These are phyloP conservation scores for Agraylea sexmaculata DNA, from an alignment of 1,140 invertebrate species.

Conservation along the genomic window DNA sequence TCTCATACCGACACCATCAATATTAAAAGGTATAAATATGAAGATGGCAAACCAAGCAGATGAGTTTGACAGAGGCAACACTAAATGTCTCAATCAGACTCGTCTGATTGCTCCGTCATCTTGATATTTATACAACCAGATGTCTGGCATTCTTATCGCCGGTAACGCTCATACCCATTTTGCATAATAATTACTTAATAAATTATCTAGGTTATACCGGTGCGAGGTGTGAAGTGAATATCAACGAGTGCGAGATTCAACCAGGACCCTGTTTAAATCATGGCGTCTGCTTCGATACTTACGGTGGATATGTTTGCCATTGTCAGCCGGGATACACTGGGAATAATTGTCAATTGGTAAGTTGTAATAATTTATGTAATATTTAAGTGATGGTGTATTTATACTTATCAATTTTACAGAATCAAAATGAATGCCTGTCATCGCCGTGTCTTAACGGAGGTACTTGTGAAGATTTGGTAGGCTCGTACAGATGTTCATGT, in stretches of 20 bases:
- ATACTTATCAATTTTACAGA: conserved; percentile 28
- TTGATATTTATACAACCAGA: background rate
- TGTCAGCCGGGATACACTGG: conserved; percentile 76
- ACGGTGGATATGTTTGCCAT: conserved; percentile 69
- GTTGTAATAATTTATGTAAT: too few species aligned
- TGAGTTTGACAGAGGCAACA: too few species aligned
- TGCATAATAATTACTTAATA: conserved; percentile 13
- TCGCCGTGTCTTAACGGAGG: conserved; percentile 72
- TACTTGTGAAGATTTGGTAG: conserved; percentile 64
- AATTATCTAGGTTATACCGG: conserved; percentile 60
- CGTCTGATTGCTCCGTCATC: too few species aligned
- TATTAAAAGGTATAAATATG: too few species aligned
- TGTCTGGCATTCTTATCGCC: background rate
- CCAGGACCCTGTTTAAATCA: conserved; percentile 62
- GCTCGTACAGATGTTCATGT: conserved; percentile 62
- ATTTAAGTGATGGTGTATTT: too few species aligned
- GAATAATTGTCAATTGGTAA: conserved; percentile 57
- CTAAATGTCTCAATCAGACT: too few species aligned
- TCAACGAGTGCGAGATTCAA: conserved; percentile 66
- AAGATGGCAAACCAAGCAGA: too few species aligned
- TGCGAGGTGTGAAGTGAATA: conserved; percentile 65
- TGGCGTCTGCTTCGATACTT: conserved; percentile 66
- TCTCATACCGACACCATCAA: too few species aligned
- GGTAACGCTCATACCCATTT: background rate
- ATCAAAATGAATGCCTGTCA: conserved; percentile 49